Evolutionary conservation across 35 echinoderm and acorn worm species (phyloP).

Genomic region (Patiria miniata): DNA sequence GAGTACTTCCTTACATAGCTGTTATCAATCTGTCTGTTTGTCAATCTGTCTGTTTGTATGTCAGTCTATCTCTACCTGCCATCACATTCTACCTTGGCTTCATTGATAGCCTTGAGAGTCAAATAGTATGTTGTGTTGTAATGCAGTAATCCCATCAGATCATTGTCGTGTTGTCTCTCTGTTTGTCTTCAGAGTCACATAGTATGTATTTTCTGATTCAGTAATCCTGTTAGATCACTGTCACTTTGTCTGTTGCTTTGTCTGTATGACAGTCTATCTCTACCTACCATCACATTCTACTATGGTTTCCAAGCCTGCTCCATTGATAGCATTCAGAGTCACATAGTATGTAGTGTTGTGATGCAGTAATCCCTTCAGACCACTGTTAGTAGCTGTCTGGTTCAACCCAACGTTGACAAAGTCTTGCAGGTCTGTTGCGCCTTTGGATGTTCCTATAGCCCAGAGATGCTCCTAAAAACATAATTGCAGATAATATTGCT

Average conservation of each 20-base stretch:
- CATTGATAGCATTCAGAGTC: slow-evolving; percentile 52
- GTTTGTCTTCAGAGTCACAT: too few relatives aligned
- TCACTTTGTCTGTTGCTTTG: too few relatives aligned
- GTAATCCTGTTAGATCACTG: too few relatives aligned
- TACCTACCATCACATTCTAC: slow-evolving; percentile 34
- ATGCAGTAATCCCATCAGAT: not conserved
- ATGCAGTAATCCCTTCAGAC: not conserved
- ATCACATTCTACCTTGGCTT: too few relatives aligned
- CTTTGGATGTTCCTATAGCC: slow-evolving; percentile 35
- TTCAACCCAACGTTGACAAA: slow-evolving; percentile 31
- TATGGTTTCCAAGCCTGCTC: slow-evolving; percentile 44
- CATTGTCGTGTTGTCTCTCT: not conserved
- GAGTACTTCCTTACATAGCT: too few relatives aligned
- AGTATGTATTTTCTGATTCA: too few relatives aligned
- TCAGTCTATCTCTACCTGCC: too few relatives aligned
- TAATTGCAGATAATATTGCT: not conserved
- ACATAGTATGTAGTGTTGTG: slow-evolving; percentile 46
- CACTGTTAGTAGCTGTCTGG: not conserved
- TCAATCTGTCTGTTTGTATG: too few relatives aligned
- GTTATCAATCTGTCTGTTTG: too few relatives aligned
- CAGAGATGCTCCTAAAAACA: slow-evolving; percentile 28
- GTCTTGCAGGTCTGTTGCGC: slow-evolving; percentile 28
- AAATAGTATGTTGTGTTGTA: not conserved
- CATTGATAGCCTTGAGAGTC: not conserved
- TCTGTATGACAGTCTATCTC: not conserved